Evolutionary conservation across 2,797 vertebrate species (phyloP).

Genomic region (Microcaecilia unicolor): DNA sequence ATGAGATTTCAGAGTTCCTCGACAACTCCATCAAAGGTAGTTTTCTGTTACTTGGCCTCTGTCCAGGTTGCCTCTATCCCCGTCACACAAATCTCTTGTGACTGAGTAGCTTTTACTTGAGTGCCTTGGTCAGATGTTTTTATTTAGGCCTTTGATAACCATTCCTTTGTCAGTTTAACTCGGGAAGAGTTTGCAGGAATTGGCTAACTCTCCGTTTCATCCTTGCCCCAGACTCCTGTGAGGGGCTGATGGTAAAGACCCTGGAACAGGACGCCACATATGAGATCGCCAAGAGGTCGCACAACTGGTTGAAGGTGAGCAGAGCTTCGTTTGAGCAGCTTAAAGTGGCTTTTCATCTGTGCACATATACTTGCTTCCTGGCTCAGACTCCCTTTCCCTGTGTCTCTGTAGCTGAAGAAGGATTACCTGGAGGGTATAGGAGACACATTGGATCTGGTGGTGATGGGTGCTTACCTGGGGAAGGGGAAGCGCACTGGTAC

Average conservation of each 20-base stretch:
- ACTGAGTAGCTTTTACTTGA: too few relatives aligned
- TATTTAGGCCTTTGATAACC: too few relatives aligned
- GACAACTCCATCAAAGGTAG: constrained; percentile 83
- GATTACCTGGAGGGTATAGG: constrained; percentile 83
- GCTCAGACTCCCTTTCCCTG: neutral
- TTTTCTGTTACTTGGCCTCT: neutral
- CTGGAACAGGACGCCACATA: constrained; percentile 82
- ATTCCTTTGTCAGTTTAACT: neutral
- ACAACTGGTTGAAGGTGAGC: constrained; percentile 87
- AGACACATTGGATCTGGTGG: constrained; percentile 80
- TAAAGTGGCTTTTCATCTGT: neutral
- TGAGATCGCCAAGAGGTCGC: constrained; percentile 85
- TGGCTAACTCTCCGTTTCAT: constrained; percentile 36
- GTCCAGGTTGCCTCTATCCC: accelerated
- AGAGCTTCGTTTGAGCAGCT: neutral
- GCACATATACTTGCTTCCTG: neutral
- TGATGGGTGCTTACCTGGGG: constrained; percentile 81
- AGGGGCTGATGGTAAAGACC: constrained; percentile 91
- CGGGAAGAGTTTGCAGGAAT: neutral
- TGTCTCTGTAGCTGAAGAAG: constrained; percentile 69
- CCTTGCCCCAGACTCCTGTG: constrained; percentile 70
- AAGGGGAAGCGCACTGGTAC: constrained; percentile 76
- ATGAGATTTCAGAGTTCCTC: constrained; percentile 79
- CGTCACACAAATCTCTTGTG: too few relatives aligned
- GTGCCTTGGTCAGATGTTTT: too few relatives aligned